Percentiles rank a stretch among this genome's conserved stretches.
Evolutionary conservation across 2,888 invertebrate genomes (phyloP).

Genomic region (Eulithis prunata): DNA sequence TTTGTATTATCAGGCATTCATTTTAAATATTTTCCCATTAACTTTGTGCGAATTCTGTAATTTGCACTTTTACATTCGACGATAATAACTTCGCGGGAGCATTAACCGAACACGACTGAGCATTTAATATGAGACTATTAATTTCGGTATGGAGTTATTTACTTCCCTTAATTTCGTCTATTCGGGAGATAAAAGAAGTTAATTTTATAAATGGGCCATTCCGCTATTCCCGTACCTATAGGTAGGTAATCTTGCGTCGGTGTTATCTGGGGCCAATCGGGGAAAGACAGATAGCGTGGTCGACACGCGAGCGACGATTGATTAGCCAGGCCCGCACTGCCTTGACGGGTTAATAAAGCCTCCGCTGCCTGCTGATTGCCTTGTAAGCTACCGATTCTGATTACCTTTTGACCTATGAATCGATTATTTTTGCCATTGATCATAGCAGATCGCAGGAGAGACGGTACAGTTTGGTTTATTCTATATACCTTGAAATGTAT

Average conservation of each 20-base stretch:
- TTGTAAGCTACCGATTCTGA: constrained; percentile 73
- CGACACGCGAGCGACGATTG: constrained; percentile 82
- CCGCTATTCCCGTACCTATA: constrained; percentile 69
- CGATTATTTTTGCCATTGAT: constrained; percentile 65
- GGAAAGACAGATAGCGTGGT: constrained; percentile 82
- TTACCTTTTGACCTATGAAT: constrained; percentile 66
- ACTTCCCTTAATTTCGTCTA: constrained; percentile 71
- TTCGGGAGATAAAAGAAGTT: constrained; percentile 79
- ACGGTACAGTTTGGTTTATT: too few species aligned
- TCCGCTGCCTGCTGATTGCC: constrained; percentile 75
- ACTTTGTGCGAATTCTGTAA: constrained; percentile 35
- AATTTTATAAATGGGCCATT: constrained; percentile 82
- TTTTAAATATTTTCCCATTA: constrained; percentile 33
- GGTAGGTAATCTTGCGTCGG: constrained; percentile 79
- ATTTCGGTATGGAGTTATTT: constrained; percentile 73
- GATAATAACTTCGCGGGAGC: constrained; percentile 30
- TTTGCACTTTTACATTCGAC: constrained; percentile 34
- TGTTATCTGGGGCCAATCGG: constrained; percentile 79
- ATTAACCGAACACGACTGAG: constrained; percentile 43
- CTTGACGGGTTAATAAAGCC: constrained; percentile 82
- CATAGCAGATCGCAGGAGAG: constrained; percentile 44
- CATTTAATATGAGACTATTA: constrained; percentile 63
- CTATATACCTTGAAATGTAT: too few species aligned
- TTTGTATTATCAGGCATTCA: constrained; percentile 35
- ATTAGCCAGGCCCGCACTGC: constrained; percentile 78